These are phyloP conservation scores for Lycophotia porphyrea DNA, from an alignment of 2,888 invertebrate genomes.

Conservation along the genomic window DNA sequence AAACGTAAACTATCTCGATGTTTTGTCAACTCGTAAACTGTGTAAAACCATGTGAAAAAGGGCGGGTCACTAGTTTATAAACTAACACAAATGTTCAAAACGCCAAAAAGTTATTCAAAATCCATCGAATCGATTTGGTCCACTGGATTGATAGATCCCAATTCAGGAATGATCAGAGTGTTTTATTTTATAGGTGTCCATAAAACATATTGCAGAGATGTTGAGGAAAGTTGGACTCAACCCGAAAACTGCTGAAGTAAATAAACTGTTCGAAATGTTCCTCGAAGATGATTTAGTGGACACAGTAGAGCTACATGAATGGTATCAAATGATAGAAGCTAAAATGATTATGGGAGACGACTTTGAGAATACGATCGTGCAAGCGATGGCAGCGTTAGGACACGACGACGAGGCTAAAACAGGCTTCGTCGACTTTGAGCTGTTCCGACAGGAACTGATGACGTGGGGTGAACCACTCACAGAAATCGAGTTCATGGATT, in stretches of 20 bases:
- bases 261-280: constrained; percentile 76
- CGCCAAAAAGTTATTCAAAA: constrained; percentile 14
- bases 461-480: constrained; percentile 84
- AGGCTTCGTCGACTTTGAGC: constrained; percentile 78
- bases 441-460: constrained; percentile 79
- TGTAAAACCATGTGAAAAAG: background rate
- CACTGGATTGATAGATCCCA: background rate
- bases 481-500: constrained; percentile 84
- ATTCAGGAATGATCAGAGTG: constrained; percentile 1
- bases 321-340: constrained; percentile 85
- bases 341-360: constrained; percentile 86
- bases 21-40: background rate
- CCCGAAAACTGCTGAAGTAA: constrained; percentile 82
- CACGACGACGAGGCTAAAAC: constrained; percentile 79
- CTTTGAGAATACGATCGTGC: constrained; percentile 79
- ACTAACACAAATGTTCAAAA: background rate
- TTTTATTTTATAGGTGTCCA: constrained; percentile 73
- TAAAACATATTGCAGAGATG: constrained; percentile 80
- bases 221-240: constrained; percentile 85
- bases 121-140: constrained; percentile 6
- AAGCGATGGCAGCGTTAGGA: constrained; percentile 81
- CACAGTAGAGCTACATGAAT: constrained; percentile 84
- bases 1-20: background rate
- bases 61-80: background rate
- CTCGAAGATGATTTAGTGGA: constrained; percentile 86